Evolutionary conservation across 2,888 invertebrate species (phyloP), one percentile per base, ranked within the genome.

Genomic region (Synanthedon andrenaeformis): DNA sequence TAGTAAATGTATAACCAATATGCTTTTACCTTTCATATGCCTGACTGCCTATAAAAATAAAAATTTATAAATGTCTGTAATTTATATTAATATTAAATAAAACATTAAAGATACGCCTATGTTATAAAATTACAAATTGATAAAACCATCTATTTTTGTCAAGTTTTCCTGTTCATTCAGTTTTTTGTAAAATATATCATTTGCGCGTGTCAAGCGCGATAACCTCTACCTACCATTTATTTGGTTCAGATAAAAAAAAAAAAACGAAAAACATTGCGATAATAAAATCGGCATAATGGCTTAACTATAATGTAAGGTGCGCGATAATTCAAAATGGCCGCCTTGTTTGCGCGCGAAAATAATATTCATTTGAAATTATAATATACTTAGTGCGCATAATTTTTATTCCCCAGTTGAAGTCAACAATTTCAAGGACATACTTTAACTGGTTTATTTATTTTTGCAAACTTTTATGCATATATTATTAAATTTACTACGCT

Each of bases 321-420:
- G 13, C 45, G 45, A 42, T 51, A 51, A 51, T 35, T n/a, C 41
- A 55, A 53, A 14, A 53, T 55, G 53, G 55, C 49, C 28, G 55
- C 53, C 45, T 13, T 48, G 19, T 48, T 51, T 52, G 41, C 55
- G 53, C 53, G 51, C 50, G 54, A 55, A 52, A 52, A 55, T 42
- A 14, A 42, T 50, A 51, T 54, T 41, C 35, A 35, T 35, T 35
- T 35, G 10, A 35, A 35, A 10, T 35, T 35, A 35, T 35, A 35
- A 35, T 35, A 35, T 23, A n/a, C n/a, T n/a, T n/a, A 51, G 51
- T 54, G 48, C 28, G 51, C 49, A 41, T 51, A 42, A 51, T 45
- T 41, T 52, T 45, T 49, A 49, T 6, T 13, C 49, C 45, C 13
- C 45, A 13, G 17, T 14, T 49, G 17, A 19, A 17, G 17, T 49